phyloP scores from a whole-genome alignment of 2,888 invertebrate species.

The Apamea sordens region DNA sequence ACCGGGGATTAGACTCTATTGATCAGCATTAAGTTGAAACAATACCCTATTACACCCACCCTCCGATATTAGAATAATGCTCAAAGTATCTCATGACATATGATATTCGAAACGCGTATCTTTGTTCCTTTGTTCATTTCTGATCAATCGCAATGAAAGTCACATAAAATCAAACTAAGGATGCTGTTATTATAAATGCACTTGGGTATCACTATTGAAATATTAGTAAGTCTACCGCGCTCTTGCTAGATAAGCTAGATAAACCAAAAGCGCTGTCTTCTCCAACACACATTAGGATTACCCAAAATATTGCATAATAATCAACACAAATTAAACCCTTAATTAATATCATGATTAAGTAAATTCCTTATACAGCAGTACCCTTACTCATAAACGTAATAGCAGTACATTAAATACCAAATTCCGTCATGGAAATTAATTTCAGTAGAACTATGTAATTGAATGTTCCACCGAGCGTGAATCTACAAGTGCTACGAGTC shows the following conservation, averaged over 20 bases:
- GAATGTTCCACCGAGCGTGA: conserved; percentile 59
- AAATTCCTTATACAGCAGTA: conserved; percentile 7
- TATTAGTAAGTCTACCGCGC: neutral
- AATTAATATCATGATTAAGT: conserved; percentile 14
- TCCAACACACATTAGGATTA: neutral
- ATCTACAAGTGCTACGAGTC: conserved; percentile 69
- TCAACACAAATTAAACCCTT: conserved; percentile 4
- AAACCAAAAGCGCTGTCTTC: neutral
- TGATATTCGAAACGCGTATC: neutral
- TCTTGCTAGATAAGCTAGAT: too few relatives aligned
- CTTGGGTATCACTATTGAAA: neutral
- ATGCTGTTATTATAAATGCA: neutral
- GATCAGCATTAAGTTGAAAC: conserved; percentile 23
- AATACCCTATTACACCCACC: neutral
- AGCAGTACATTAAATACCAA: conserved; percentile 59
- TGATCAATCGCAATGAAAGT: neutral
- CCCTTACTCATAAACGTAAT: conserved; percentile 36
- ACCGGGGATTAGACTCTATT: conserved; percentile 26
- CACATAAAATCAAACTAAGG: neutral
- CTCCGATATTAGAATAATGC: neutral
- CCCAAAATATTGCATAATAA: neutral
- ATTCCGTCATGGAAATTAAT: conserved; percentile 60
- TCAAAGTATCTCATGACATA: neutral
- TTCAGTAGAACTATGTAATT: conserved; percentile 60
- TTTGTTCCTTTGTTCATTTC: neutral